These are phyloP conservation scores for Pseudochirops corinnae DNA, from an alignment of 2,797 vertebrate genomes.

Conservation along the genomic window DNA sequence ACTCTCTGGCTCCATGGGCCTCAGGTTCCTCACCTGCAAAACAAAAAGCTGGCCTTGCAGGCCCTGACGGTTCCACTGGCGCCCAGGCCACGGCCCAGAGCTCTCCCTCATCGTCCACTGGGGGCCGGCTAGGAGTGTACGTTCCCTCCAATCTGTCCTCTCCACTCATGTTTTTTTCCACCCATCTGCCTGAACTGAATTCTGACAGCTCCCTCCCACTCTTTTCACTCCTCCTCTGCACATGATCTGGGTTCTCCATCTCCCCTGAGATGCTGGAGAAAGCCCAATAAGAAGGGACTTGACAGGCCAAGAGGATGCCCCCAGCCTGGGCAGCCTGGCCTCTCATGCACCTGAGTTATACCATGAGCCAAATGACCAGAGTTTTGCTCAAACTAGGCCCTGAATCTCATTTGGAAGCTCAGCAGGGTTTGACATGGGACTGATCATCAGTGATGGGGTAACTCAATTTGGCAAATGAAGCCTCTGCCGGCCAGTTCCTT, in stretches of 20 bases:
- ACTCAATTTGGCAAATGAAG: neutral
- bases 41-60: neutral
- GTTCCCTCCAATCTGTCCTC: neutral
- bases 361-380: neutral
- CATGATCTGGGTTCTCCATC: neutral
- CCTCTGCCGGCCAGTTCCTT: neutral
- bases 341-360: rapidly evolving
- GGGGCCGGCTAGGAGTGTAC: neutral
- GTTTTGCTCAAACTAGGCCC: neutral
- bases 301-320: neutral
- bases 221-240: neutral
- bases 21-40: too few species aligned
- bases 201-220: neutral
- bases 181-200: neutral
- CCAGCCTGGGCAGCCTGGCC: neutral
- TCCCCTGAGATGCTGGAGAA: neutral
- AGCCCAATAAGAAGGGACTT: neutral
- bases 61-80: neutral
- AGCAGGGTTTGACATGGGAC: neutral
- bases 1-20: neutral
- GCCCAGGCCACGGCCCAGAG: neutral
- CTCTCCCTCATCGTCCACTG: neutral
- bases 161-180: neutral
- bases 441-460: neutral
- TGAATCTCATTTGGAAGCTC: neutral